Percentiles rank a stretch among this genome's conserved stretches.
Conservation (phyloP, 2,888 invertebrate species). For the Andrena trimmerana region DNA sequence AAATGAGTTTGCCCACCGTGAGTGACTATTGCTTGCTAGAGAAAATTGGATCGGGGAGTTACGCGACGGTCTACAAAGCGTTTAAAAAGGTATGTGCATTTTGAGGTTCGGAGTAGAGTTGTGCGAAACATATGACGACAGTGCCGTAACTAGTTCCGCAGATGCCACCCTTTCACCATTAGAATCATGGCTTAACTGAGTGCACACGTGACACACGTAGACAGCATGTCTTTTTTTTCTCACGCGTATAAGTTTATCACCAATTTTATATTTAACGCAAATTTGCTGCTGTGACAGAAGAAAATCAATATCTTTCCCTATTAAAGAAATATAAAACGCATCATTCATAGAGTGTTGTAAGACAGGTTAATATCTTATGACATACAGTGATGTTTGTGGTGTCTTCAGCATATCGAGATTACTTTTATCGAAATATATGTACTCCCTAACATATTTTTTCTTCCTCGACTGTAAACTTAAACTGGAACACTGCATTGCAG, state of each 20-base stretch:
- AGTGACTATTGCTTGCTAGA: conserved; percentile 90
- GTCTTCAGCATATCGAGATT: conserved; percentile 2
- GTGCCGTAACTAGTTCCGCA: conserved; percentile 41
- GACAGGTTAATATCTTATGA: background rate
- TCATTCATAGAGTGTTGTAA: background rate
- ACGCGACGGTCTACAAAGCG: conserved; percentile 94
- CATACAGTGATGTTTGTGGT: background rate
- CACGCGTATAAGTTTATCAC: background rate
- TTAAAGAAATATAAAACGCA: background rate
- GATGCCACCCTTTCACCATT: conserved; percentile 2
- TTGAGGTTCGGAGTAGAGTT: conserved; percentile 54
- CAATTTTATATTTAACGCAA: background rate
- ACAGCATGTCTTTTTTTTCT: background rate
- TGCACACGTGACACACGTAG: background rate
- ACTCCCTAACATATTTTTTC: background rate
- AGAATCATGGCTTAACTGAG: background rate
- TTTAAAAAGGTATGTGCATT: conserved; percentile 87
- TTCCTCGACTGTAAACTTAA: background rate
- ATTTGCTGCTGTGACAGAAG: background rate
- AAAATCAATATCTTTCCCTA: background rate
- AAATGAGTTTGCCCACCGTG: conserved; percentile 87
- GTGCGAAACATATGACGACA: conserved; percentile 49
- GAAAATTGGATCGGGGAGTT: conserved; percentile 93
- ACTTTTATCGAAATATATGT: background rate
- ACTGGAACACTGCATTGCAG: conserved; percentile 26